Evolutionary conservation across 1,140 invertebrate genomes (phyloP), one percentile per base, ranked within the genome.

Genomic region (Mactra quadrangularis): DNA sequence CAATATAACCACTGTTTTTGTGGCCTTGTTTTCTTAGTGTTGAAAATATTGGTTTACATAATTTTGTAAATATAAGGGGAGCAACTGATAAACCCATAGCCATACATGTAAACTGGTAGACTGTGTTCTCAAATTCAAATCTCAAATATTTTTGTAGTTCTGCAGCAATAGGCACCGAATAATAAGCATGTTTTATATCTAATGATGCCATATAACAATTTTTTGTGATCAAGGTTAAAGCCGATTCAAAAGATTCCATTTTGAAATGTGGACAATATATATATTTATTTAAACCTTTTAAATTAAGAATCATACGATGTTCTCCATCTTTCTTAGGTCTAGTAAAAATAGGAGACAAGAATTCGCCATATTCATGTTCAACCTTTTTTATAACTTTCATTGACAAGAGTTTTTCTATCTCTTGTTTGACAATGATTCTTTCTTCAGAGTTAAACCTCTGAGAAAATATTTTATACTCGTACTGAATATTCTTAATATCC

Each of bases 111-210:
- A 47, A 72, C 70, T 72, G 50, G 17, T 31, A 72, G 9, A 72
- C 27, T 33, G 53, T 72, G 25, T 50, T 31, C 6, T n/a, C 25
- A 22, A 31, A 19, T 55, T 9, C 1, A 68, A 79, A 84, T 45
- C 35, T 77, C n/a, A 85, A 35, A 62, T 64, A 77, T 55, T 77
- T 84, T 59, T 41, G 53, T 59, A 81, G 52, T 27, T 31, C 41
- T 57, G 64, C n/a, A 25, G 41, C 38, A 33, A 84, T 74, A 19
- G 68, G 45, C 2, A 75, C 62, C 17, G 71, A 81, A 64, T 60
- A 85, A 62, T 86, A 87, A 17, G 71, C 85, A 87, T 87, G 64
- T 33, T 35, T 82, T n/a, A 85, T 19, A 62, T 85, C 83, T 15
- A 83, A 35, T 19, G 72, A 82, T 71, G 72, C 83, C 78, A 87